Percentiles rank a stretch among this genome's conserved stretches.
phyloP scores from a whole-genome alignment of 2,888 invertebrate genomes.

The Amiota mariae region DNA sequence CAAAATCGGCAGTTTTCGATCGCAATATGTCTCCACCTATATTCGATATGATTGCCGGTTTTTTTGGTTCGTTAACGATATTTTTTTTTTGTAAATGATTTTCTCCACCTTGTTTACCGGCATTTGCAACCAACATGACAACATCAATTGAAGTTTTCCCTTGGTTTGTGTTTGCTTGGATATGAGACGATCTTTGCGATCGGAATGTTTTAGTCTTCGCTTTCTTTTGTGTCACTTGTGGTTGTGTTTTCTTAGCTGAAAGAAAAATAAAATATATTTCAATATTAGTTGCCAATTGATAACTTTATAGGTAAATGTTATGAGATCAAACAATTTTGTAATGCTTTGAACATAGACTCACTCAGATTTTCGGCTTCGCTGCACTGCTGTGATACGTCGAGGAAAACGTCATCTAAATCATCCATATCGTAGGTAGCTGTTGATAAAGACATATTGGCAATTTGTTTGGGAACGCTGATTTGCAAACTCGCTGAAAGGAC shows the following conservation, averaged over 20 bases:
- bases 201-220: neutral
- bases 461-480: conserved; percentile 77
- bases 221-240: neutral
- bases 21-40: conserved; percentile 80
- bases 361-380: conserved; percentile 50
- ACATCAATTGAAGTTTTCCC: neutral
- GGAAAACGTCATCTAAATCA: conserved; percentile 73
- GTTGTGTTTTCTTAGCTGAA: neutral
- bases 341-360: neutral
- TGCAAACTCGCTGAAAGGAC: conserved; percentile 87
- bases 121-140: neutral
- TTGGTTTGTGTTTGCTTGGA: neutral
- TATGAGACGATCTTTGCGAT: neutral
- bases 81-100: conserved; percentile 14
- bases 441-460: neutral
- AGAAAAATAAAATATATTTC: too few relatives aligned
- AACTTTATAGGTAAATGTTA: neutral
- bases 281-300: neutral
- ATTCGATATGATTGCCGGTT: conserved; percentile 78
- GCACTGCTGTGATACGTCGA: conserved; percentile 67
- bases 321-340: neutral
- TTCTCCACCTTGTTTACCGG: neutral
- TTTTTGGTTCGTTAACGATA: conserved; percentile 68
- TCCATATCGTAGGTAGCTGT: conserved; percentile 34
- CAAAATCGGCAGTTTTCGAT: conserved; percentile 81